These are phyloP conservation scores for Mormyrops boulengeri DNA, from an alignment of 2,797 vertebrate genomes.

Conservation along the genomic window DNA sequence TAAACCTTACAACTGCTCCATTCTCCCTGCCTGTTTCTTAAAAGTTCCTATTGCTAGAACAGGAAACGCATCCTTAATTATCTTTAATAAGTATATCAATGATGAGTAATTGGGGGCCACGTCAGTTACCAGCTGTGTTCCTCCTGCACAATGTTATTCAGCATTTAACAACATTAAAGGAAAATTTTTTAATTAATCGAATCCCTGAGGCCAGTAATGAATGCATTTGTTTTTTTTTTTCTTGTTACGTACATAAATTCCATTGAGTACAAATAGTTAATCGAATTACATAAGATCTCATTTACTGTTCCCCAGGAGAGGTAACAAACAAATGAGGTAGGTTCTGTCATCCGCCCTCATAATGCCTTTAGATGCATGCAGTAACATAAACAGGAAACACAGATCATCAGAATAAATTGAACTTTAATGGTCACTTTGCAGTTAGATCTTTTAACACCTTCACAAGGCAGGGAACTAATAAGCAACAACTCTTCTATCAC, in stretches of 20 bases:
- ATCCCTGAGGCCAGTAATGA: neutral
- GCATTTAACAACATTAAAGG: constrained; percentile 5
- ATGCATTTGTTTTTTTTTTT: neutral
- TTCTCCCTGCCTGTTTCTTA: neutral
- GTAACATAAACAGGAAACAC: neutral
- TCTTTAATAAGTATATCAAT: neutral
- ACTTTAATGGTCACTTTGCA: neutral
- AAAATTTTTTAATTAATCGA: neutral
- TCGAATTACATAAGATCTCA: neutral
- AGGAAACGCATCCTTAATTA: neutral
- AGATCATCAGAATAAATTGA: neutral
- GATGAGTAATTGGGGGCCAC: neutral
- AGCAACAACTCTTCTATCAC: neutral
- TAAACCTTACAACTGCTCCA: neutral
- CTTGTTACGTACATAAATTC: neutral
- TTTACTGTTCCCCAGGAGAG: neutral
- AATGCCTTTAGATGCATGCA: neutral
- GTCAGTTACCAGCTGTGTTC: neutral
- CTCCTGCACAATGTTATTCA: constrained; percentile 1
- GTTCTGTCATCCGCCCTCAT: neutral
- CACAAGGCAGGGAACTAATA: neutral
- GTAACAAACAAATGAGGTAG: neutral
- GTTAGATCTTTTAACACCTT: neutral
- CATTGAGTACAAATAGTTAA: constrained; percentile 4
- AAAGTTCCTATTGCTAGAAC: neutral